phyloP scores from a whole-genome alignment of 2,797 vertebrate genomes.

The Labroides dimidiatus region DNA sequence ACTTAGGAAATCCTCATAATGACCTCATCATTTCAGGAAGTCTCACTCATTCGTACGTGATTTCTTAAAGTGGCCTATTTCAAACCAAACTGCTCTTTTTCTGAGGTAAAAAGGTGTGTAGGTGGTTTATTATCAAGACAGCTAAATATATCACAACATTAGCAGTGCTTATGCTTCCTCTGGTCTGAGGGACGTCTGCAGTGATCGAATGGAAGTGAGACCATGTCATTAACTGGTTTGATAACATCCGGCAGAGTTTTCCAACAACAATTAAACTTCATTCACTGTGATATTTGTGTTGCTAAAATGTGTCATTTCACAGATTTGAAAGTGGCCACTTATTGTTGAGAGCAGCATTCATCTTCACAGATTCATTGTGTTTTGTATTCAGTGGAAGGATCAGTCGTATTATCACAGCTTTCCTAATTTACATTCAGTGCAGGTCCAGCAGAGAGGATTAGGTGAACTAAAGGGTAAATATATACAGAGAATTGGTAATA shows the following conservation, averaged over 20 bases:
- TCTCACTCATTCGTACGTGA: too few relatives aligned
- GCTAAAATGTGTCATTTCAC: not conserved
- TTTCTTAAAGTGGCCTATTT: too few relatives aligned
- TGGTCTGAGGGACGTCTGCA: not conserved
- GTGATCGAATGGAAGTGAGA: not conserved
- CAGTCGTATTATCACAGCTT: constrained; percentile 23
- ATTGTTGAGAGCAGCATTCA: not conserved
- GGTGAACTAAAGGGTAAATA: constrained; percentile 58
- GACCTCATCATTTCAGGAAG: too few relatives aligned
- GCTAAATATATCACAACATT: too few relatives aligned
- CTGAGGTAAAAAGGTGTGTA: too few relatives aligned
- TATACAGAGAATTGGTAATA: constrained; percentile 60
- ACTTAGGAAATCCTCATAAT: too few relatives aligned
- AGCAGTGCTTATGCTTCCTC: too few relatives aligned
- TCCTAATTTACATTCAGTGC: constrained; percentile 45
- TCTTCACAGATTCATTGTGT: constrained; percentile 6
- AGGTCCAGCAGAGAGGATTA: constrained; percentile 44
- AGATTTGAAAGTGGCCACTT: not conserved
- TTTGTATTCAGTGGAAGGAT: constrained; percentile 29
- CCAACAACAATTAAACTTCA: not conserved
- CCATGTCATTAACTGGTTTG: not conserved
- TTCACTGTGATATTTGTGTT: not conserved
- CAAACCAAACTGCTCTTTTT: too few relatives aligned
- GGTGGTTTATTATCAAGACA: too few relatives aligned
- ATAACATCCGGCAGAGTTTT: not conserved